Evolutionary conservation across 2,113 vertebrate species (phyloP), one percentile per base, ranked within the genome.

Genomic region (Osmerus eperlanus): DNA sequence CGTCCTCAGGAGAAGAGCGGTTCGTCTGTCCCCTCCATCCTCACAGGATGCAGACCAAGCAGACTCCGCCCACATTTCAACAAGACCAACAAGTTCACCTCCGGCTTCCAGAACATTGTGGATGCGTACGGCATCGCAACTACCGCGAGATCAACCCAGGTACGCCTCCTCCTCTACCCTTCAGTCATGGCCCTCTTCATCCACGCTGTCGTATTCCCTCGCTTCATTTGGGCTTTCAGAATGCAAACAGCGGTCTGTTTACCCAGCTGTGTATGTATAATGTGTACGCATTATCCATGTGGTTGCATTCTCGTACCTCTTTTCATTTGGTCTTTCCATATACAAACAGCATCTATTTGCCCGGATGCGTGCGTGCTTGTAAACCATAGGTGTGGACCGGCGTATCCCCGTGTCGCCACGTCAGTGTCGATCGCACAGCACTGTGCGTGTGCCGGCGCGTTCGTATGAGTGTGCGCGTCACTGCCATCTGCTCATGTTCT

Each of bases 91-190:
- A 99, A 98, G 86, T 98, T 99, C 88, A 99, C 97, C 3, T 92
- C 86, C 0, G 97, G 97, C 74, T 99, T 99, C 81, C 97, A 99
- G 84, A 99, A 94, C 89, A 95, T 99, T 0, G 97, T 99, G 47
- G 97, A 99, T 67, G 96, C 97, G 51, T 99, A 99, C 0, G 97
- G 97, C 51, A 97, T 99, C 36, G 94, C 75, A 99, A 84, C 21
- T 99, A 99, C 25, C 91, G 97, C 16, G 97, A 99, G 81, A 98
- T 99, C 36, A 99, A 99, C 86, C 97, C 97, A 91, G 97, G 97
- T 99, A 86, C 85, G 19, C 15, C 7, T 14, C 4, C 54, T 25
- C 19, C 6, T 16, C 25, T 2, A 13, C 12, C 15, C 3, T 19
- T 7, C 52, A 19, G 3, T 9, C 32, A 6, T 25, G 0, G 64